Percentiles rank a stretch among this genome's conserved stretches.
Conservation (phyloP, 1,140 invertebrate species). For the Odontomachus brunneus region DNA sequence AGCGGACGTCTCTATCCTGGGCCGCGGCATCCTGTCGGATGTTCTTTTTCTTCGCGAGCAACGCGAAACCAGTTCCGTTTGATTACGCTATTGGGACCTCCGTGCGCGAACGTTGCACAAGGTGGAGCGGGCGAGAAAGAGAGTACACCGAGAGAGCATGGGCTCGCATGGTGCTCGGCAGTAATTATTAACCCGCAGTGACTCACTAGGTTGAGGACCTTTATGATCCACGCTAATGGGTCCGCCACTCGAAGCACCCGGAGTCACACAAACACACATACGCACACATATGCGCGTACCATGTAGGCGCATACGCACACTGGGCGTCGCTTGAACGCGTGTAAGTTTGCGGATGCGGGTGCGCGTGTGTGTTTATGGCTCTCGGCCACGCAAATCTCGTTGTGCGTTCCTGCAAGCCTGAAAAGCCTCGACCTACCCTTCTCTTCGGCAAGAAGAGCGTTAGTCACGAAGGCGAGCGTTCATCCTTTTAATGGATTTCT, state of each 20-base stretch:
- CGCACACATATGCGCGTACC: neutral
- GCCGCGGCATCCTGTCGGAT: neutral
- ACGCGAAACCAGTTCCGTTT: conserved; percentile 31
- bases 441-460: conserved; percentile 2
- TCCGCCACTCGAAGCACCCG: conserved; percentile 61
- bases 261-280: conserved; percentile 20
- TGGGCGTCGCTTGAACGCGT: neutral
- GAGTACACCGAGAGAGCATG: neutral
- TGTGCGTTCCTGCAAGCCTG: conserved; percentile 70
- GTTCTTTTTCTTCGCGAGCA: neutral
- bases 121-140: conserved; percentile 22
- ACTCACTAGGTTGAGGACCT: conserved; percentile 81
- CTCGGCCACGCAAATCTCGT: conserved; percentile 72
- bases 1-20: neutral
- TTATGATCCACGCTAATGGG: conserved; percentile 79
- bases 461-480: conserved; percentile 40
- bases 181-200: conserved; percentile 78
- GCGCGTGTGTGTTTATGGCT: conserved; percentile 63
- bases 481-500: conserved; percentile 66
- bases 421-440: conserved; percentile 70
- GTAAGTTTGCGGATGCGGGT: conserved; percentile 27
- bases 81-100: conserved; percentile 27
- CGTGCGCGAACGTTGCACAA: conserved; percentile 22
- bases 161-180: conserved; percentile 40
- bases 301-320: neutral